Conservation (phyloP, 1,140 invertebrate genomes). For the Monochamus saltuarius region DNA sequence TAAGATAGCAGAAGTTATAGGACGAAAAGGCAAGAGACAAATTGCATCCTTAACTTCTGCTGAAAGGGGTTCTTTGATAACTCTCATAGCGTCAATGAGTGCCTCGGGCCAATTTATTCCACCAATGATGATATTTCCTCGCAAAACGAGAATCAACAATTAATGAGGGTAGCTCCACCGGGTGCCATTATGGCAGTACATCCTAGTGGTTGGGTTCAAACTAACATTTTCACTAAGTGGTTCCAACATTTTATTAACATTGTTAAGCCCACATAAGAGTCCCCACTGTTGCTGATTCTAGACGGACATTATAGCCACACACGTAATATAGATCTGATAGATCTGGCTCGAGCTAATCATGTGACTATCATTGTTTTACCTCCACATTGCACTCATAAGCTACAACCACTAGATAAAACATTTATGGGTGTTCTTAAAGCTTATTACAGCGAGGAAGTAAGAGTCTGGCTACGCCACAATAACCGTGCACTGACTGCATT, state of each 20-base stretch:
- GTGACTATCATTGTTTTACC: constrained; percentile 46
- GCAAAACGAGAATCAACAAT: constrained; percentile 42
- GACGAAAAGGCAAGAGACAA: constrained; percentile 42
- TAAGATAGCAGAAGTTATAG: constrained; percentile 43
- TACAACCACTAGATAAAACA: constrained; percentile 41
- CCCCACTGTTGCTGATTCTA: constrained; percentile 42
- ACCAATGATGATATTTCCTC: constrained; percentile 47
- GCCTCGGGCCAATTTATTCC: constrained; percentile 45
- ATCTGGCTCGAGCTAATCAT: constrained; percentile 37
- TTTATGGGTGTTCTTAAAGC: constrained; percentile 34
- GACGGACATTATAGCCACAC: constrained; percentile 47
- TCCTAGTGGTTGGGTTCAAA: constrained; percentile 39
- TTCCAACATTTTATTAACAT: constrained; percentile 44
- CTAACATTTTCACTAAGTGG: constrained; percentile 41
- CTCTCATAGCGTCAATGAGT: constrained; percentile 38
- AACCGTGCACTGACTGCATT: constrained; percentile 8
- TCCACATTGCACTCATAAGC: constrained; percentile 38
- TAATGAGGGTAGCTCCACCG: constrained; percentile 45
- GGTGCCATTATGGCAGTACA: constrained; percentile 42
- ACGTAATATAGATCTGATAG: constrained; percentile 45
- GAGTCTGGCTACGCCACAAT: constrained; percentile 19
- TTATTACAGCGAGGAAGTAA: constrained; percentile 18
- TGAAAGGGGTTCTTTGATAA: constrained; percentile 44
- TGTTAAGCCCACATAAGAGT: constrained; percentile 33
- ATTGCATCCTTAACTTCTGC: constrained; percentile 41